These are phyloP conservation scores for Stratiolaelaps scimitus DNA, from an alignment of 1,140 invertebrate genomes.

Conservation along the genomic window DNA sequence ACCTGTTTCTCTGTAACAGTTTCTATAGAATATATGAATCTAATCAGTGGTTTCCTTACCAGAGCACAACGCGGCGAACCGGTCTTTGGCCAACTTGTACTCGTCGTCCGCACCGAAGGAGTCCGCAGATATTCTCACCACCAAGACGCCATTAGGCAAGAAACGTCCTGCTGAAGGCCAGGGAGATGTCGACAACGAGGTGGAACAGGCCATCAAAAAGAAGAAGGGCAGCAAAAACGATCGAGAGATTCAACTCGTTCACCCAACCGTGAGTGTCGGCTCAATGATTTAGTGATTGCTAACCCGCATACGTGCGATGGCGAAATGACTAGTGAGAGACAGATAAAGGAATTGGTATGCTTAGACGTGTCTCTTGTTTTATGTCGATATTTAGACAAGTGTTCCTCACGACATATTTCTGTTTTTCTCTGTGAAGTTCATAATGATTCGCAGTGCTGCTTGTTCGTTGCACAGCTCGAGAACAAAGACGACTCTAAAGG, in stretches of 20 bases:
- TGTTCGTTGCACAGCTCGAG: too few species aligned
- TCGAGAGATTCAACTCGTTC: not conserved
- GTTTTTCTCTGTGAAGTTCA: too few species aligned
- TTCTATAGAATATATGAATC: too few species aligned
- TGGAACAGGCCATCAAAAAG: slow-evolving; percentile 11
- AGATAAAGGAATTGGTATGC: too few species aligned
- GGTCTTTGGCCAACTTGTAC: not conserved
- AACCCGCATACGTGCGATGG: too few species aligned
- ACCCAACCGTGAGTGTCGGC: not conserved
- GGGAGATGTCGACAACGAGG: slow-evolving; percentile 1
- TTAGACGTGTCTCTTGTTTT: too few species aligned
- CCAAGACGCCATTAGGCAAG: not conserved
- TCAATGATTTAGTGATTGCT: too few species aligned
- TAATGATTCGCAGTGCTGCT: too few species aligned
- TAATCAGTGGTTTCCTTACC: not conserved
- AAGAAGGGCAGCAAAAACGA: not conserved
- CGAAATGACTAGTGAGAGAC: slow-evolving; percentile 16
- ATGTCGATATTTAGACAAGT: too few species aligned
- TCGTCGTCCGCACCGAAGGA: not conserved
- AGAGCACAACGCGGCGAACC: not conserved
- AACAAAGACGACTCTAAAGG: too few species aligned
- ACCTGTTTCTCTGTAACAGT: too few species aligned
- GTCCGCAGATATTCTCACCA: not conserved
- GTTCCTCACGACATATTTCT: too few species aligned
- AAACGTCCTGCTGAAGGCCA: slow-evolving; percentile 4